phyloP scores from a whole-genome alignment of 2,888 invertebrate species.

The Aplocera efformata region DNA sequence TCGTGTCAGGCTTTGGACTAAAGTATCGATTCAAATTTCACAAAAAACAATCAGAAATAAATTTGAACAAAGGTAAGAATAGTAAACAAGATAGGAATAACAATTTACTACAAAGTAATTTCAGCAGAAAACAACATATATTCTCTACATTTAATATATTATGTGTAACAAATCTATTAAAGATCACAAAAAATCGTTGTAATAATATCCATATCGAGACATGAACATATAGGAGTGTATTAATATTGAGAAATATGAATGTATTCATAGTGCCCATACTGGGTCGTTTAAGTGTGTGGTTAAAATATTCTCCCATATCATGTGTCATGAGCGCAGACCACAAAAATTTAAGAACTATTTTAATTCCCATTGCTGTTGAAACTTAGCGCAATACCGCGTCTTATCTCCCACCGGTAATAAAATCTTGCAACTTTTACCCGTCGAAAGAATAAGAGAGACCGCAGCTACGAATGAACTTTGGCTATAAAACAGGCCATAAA shows the following conservation, averaged over 20 bases:
- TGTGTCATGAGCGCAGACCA: slow-evolving; percentile 43
- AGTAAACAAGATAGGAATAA: too few relatives aligned
- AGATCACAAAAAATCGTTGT: slow-evolving; percentile 23
- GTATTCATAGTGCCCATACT: slow-evolving; percentile 14
- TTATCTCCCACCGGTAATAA: slow-evolving; percentile 78
- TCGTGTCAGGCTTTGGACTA: not conserved
- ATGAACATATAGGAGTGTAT: too few relatives aligned
- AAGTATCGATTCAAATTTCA: too few relatives aligned
- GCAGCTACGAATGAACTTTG: slow-evolving; percentile 77
- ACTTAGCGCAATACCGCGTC: slow-evolving; percentile 77
- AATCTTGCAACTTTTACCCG: slow-evolving; percentile 75
- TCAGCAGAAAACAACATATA: slow-evolving; percentile 10
- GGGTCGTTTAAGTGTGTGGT: slow-evolving; percentile 8
- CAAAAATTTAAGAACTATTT: slow-evolving; percentile 41
- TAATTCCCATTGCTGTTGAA: slow-evolving; percentile 53
- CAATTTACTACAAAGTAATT: too few relatives aligned
- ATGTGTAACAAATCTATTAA: slow-evolving; percentile 17
- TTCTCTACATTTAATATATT: slow-evolving; percentile 19
- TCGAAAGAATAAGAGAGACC: slow-evolving; percentile 76
- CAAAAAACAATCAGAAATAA: too few relatives aligned
- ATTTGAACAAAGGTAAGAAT: too few relatives aligned
- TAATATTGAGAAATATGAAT: slow-evolving; percentile 19
- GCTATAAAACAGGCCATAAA: slow-evolving; percentile 78
- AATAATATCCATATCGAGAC: slow-evolving; percentile 19
- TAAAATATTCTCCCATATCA: slow-evolving; percentile 1